These are phyloP conservation scores for Ophioninae sp. DNA, from an alignment of 2,888 invertebrate genomes.

Conservation along the genomic window DNA sequence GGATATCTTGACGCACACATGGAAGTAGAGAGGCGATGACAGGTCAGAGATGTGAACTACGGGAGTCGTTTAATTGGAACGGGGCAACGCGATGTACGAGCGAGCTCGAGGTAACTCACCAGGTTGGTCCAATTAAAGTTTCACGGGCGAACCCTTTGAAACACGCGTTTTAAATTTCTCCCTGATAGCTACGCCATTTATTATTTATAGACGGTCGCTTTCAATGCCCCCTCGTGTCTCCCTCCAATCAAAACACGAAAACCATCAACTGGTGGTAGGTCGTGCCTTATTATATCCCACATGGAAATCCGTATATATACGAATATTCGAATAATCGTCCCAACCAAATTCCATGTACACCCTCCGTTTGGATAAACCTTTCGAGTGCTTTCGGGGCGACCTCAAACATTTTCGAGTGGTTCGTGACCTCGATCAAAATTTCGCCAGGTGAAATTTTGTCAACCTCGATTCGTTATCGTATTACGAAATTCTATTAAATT, in stretches of 20 bases:
- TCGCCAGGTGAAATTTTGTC: no score
- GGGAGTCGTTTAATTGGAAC: constrained; percentile 62
- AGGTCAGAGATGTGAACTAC: constrained; percentile 27
- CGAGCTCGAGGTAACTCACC: constrained; percentile 39
- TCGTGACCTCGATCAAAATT: neutral
- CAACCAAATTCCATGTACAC: neutral
- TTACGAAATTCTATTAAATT: no score
- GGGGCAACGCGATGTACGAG: constrained; percentile 31
- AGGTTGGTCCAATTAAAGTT: constrained; percentile 65
- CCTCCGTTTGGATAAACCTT: constrained; percentile 18
- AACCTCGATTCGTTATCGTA: no score
- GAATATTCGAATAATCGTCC: neutral
- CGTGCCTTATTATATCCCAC: neutral
- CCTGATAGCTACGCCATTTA: constrained; percentile 27
- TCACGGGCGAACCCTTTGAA: constrained; percentile 60
- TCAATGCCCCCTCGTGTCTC: constrained; percentile 6
- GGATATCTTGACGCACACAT: neutral
- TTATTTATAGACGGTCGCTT: constrained; percentile 37
- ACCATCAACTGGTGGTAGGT: constrained; percentile 1
- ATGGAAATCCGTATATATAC: neutral
- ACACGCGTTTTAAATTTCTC: constrained; percentile 45
- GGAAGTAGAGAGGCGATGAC: neutral
- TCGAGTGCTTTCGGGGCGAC: constrained; percentile 17
- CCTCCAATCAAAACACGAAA: neutral
- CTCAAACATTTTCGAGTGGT: constrained; percentile 24